Percentiles rank a stretch among this genome's conserved stretches.
Conservation (phyloP, 23 tunicate genomes). For the Ciona savignyi region DNA sequence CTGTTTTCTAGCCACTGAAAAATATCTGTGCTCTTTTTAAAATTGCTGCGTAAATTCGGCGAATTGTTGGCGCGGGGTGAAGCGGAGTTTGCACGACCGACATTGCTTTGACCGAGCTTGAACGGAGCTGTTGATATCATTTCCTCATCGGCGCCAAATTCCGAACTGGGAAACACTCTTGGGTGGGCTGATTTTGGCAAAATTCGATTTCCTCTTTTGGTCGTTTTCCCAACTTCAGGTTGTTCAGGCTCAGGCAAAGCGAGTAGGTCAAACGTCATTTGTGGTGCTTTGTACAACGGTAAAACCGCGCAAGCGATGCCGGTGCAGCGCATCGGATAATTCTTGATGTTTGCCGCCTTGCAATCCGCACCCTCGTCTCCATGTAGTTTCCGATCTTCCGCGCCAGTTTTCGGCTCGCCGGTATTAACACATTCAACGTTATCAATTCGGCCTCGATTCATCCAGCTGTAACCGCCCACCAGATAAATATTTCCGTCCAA, state of each 20-base stretch:
- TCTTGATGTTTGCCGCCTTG: background rate
- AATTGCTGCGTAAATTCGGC: background rate
- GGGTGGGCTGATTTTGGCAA: background rate
- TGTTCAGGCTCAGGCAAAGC: background rate
- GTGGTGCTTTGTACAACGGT: slow-evolving; percentile 26
- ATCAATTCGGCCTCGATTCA: slow-evolving; percentile 29
- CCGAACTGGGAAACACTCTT: background rate
- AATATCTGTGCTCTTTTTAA: background rate
- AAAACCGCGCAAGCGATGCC: slow-evolving; percentile 60
- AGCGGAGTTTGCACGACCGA: background rate
- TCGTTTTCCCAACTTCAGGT: background rate
- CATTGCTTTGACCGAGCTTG: background rate
- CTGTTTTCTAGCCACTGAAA: background rate
- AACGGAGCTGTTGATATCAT: background rate
- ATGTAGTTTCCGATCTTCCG: background rate
- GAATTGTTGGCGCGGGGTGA: background rate
- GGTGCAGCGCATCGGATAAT: slow-evolving; percentile 62
- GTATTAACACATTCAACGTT: slow-evolving; percentile 37
- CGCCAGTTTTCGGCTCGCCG: background rate
- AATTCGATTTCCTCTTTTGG: background rate
- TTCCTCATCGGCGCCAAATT: background rate
- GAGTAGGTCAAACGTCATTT: background rate
- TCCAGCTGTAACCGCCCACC: slow-evolving; percentile 61
- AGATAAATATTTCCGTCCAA: slow-evolving; percentile 23
- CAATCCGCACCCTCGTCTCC: background rate